Conservation (phyloP, 2,888 invertebrate genomes). For the Mongoloraphidia duomilia region DNA sequence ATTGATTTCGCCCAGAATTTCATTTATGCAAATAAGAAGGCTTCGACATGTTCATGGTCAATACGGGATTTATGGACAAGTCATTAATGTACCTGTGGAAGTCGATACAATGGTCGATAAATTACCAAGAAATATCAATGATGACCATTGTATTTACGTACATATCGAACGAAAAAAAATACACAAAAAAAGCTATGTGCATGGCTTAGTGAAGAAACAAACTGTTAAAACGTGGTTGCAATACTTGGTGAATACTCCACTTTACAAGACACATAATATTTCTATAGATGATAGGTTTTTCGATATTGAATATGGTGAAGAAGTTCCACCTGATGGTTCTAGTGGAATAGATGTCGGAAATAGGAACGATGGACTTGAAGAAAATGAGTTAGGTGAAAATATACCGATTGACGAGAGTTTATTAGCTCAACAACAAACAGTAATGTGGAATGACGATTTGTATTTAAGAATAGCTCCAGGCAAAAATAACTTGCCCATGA, state of each 20-base stretch:
- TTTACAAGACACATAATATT: background rate
- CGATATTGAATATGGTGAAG: no score
- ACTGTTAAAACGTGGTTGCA: conserved; percentile 6
- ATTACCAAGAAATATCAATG: conserved; percentile 16
- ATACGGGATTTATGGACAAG: conserved; percentile 17
- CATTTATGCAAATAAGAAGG: conserved; percentile 17
- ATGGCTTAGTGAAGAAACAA: conserved; percentile 8
- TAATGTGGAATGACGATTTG: conserved; percentile 23
- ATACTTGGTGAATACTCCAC: background rate
- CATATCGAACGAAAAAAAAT: conserved; percentile 16
- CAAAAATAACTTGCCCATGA: no score
- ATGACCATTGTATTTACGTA: conserved; percentile 19
- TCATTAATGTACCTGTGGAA: conserved; percentile 19
- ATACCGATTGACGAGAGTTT: conserved; percentile 16
- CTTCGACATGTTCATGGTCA: conserved; percentile 18
- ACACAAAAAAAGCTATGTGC: conserved; percentile 7
- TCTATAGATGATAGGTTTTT: background rate
- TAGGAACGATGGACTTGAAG: no score
- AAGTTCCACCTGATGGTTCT: no score
- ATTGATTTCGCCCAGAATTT: conserved; percentile 17
- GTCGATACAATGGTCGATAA: conserved; percentile 16
- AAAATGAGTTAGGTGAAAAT: conserved; percentile 11
- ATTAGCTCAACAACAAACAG: conserved; percentile 16
- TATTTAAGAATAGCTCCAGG: conserved; percentile 21
- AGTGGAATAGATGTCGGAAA: no score